Percentiles rank a stretch among this genome's conserved stretches.
Conservation (phyloP, 2,797 vertebrate species). For the Chaenodraco wilsoni region DNA sequence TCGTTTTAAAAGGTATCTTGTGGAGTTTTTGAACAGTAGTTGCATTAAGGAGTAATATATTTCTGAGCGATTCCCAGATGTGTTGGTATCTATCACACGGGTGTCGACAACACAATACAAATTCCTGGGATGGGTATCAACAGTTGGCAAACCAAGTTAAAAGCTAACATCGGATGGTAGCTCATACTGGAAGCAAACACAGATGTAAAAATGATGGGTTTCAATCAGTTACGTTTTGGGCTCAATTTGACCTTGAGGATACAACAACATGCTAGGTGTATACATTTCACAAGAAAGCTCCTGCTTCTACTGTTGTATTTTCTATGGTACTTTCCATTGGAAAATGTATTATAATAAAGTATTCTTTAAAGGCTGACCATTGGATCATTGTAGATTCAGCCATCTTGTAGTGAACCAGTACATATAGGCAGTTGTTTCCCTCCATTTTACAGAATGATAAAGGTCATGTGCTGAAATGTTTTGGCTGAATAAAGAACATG, state of each 20-base stretch:
- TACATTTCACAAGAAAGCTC: not conserved
- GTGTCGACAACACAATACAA: too few species aligned
- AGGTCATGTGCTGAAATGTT: constrained; percentile 25
- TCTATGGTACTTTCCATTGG: not conserved
- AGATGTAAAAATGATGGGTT: not conserved
- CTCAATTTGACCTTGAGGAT: not conserved
- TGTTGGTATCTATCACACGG: not conserved
- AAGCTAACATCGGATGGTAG: too few species aligned
- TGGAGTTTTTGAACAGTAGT: not conserved
- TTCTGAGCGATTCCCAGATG: not conserved
- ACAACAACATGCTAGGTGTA: not conserved
- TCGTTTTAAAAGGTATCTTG: not conserved
- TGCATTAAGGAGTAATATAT: not conserved
- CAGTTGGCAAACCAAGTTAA: too few species aligned
- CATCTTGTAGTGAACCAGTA: not conserved
- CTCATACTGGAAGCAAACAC: not conserved
- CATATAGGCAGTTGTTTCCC: constrained; percentile 2
- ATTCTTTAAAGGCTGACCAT: not conserved
- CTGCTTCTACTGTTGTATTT: not conserved
- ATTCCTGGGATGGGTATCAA: not conserved
- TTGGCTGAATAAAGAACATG: constrained; percentile 45
- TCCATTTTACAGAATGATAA: constrained; percentile 18
- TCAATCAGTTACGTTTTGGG: too few species aligned
- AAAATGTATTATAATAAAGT: not conserved
- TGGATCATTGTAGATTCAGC: not conserved